Conservation (phyloP, 1,140 invertebrate genomes). For the Holotrichia oblita region DNA sequence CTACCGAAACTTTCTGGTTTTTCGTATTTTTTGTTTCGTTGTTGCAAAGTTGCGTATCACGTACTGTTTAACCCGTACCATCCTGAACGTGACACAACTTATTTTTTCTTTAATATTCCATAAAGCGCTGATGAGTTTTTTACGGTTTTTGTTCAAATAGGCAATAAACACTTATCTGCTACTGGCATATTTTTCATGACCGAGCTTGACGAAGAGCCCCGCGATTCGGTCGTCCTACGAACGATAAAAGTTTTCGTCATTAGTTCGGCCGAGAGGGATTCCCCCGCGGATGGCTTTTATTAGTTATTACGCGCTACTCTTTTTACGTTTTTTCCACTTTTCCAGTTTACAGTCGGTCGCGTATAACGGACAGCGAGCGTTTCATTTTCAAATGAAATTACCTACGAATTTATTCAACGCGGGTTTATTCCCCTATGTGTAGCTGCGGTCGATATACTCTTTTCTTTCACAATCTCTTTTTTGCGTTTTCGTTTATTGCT, state of each 20-base stretch:
- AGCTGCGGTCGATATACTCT: background rate
- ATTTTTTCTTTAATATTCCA: slow-evolving; percentile 35
- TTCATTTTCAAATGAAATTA: slow-evolving; percentile 39
- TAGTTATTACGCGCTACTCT: slow-evolving; percentile 36
- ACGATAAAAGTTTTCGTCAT: slow-evolving; percentile 38
- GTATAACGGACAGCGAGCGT: background rate
- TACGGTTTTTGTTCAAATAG: slow-evolving; percentile 42
- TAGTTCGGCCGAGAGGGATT: slow-evolving; percentile 29
- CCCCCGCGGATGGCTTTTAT: slow-evolving; percentile 35
- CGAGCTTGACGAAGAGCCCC: background rate
- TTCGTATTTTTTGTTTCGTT: background rate
- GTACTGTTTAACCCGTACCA: background rate
- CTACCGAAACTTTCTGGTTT: background rate
- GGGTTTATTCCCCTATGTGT: background rate
- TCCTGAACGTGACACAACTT: slow-evolving; percentile 10
- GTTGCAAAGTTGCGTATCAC: background rate
- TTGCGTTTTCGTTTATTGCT: background rate
- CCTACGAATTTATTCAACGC: slow-evolving; percentile 37
- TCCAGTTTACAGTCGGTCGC: slow-evolving; percentile 32
- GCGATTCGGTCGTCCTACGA: background rate
- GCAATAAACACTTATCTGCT: slow-evolving; percentile 39
- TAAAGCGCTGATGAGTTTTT: slow-evolving; percentile 41
- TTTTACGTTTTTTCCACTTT: slow-evolving; percentile 25
- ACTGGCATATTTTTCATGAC: slow-evolving; percentile 38
- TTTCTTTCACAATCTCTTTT: background rate